Evolutionary conservation across 1,140 invertebrate species (phyloP).

Genomic region (Plodia interpunctella): DNA sequence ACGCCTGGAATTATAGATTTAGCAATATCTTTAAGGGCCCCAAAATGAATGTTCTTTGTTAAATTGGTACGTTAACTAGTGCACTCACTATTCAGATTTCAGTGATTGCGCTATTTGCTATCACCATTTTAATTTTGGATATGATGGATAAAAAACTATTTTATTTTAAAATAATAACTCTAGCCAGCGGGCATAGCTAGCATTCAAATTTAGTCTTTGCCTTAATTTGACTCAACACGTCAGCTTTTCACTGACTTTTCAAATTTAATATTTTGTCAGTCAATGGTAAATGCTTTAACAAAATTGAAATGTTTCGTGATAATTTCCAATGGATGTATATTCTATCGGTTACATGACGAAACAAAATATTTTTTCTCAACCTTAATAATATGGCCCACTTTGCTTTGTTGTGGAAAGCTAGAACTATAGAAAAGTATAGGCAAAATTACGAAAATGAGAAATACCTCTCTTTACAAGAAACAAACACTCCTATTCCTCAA

Average conservation of each 20-base stretch:
- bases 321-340: neutral
- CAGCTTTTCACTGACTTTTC: no score
- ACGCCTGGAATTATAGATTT: neutral
- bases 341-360: neutral
- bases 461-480: slow-evolving; percentile 67
- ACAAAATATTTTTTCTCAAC: neutral
- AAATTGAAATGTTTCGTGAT: neutral
- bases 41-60: neutral
- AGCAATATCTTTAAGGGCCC: neutral
- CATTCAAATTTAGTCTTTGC: no score
- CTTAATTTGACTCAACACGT: no score
- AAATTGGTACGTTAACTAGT: no score
- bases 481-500: slow-evolving; percentile 48
- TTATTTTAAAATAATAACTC: no score
- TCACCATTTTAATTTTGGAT: no score
- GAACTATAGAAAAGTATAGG: slow-evolving; percentile 62
- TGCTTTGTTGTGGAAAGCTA: slow-evolving; percentile 66
- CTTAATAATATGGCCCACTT: slow-evolving; percentile 45
- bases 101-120: no score
- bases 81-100: no score
- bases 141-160: no score
- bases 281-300: neutral
- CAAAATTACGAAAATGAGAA: slow-evolving; percentile 74
- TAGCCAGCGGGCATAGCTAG: no score
- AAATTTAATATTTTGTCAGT: neutral